Percentiles rank a stretch among this genome's conserved stretches.
Conservation (phyloP, 2,113 vertebrate species). For the Oreochromis aureus region DNA sequence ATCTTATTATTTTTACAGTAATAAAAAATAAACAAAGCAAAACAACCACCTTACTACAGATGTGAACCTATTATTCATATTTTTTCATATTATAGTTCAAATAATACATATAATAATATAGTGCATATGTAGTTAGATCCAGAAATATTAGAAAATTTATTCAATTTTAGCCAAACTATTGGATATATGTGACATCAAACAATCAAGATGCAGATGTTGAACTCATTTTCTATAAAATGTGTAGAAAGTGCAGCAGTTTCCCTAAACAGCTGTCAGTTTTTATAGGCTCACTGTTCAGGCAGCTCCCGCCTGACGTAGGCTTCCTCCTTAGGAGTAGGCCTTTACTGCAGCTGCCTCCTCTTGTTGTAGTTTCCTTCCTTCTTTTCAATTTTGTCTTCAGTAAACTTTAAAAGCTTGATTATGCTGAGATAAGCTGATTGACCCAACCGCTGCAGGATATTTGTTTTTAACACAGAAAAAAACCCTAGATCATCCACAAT, state of each 20-base stretch:
- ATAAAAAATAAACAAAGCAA: not conserved
- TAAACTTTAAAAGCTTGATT: not conserved
- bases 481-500: not conserved
- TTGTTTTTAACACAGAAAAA: not conserved
- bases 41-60: not conserved
- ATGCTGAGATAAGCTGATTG: not conserved
- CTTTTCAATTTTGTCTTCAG: not conserved
- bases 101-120: not conserved
- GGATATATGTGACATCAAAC: not conserved
- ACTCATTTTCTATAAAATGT: not conserved
- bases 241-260: not conserved
- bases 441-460: not conserved
- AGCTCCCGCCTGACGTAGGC: not conserved
- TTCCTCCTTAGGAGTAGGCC: not conserved
- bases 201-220: not conserved
- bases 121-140: not conserved
- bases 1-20: not conserved
- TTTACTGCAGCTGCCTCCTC: not conserved
- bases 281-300: not conserved
- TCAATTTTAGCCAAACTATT: not conserved
- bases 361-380: not conserved
- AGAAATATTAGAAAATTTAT: not conserved
- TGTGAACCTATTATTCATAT: not conserved
- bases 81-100: not conserved
- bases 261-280: not conserved